Evolutionary conservation across 1,140 invertebrate genomes (phyloP), one percentile per base, ranked within the genome.

Genomic region (Eupristina koningsbergeri): DNA sequence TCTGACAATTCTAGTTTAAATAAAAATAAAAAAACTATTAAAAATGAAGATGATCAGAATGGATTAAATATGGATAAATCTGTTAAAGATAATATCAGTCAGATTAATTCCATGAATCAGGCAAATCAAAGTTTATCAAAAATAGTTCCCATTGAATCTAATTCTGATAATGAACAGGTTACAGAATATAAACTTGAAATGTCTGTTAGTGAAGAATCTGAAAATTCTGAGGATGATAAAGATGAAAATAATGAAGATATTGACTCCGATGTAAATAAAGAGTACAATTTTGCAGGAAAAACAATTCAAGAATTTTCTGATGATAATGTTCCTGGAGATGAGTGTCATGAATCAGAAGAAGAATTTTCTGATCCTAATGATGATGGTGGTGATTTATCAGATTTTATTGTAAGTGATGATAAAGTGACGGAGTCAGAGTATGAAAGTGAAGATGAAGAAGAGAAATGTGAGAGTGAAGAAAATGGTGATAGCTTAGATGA

Each of bases 291-390:
- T 9, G 31, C 84, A 78, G 91, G 90, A 15, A 73, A 86, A 15
- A 73, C 45, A 39, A 36, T 19, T 22, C 0, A 19, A 0, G 81
- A 88, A 26, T 89, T 90, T 83, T 86, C 87, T 1, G 90, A 92
- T 80, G 89, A 92, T 73, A 84, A 91, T 79, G 84, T 90, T 7
- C 73, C 81, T 41, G 89, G 80, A 26, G 89, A 91, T 80, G 88
- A 88, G 9, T 91, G 90, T 63, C 86, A 86, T 84, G 87, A 74
- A 31, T 91, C 90, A n/a, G 90, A 92, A 87, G 80, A 85, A 1
- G 84, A 76, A 31, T 90, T 86, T n/a, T 86, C 86, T 13, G 87
- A 88, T 79, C 69, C 86, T 11, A 86, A 91, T 63, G 90, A 91
- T 39, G 78, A 89, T 47, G 89, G 86, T 13, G 86, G 85, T 11